A percentile compares a stretch with the other conserved stretches of the same genome.
Evolutionary conservation across 2,888 invertebrate species (phyloP).

Genomic region (Panzeria rudis): DNA sequence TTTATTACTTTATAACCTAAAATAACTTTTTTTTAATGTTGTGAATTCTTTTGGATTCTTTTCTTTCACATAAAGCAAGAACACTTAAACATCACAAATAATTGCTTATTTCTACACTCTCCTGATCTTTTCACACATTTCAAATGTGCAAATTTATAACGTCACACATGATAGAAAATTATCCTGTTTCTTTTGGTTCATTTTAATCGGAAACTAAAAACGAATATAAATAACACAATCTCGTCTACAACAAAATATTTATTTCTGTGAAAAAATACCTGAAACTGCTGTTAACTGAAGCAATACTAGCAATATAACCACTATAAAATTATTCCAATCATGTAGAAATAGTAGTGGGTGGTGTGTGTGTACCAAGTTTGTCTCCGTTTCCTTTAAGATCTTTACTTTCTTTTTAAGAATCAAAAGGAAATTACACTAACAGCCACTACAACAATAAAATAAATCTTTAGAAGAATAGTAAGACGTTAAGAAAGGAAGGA

Average conservation of each 20-base stretch:
- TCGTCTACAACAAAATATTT: conserved; percentile 27
- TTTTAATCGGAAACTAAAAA: conserved; percentile 53
- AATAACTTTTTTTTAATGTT: not conserved
- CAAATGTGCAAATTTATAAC: conserved; percentile 50
- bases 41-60: not conserved
- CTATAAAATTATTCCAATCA: conserved; percentile 7
- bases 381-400: conserved; percentile 24
- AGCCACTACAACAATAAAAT: conserved; percentile 14
- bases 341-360: not conserved
- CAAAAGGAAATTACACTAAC: conserved; percentile 60
- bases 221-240: conserved; percentile 65
- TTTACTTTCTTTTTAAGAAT: conserved; percentile 44
- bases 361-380: not conserved
- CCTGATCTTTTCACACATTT: conserved; percentile 61
- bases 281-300: not conserved
- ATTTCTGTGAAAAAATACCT: conserved; percentile 18
- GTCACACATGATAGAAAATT: conserved; percentile 29
- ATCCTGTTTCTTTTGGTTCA: conserved; percentile 14
- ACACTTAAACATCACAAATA: conserved; percentile 39
- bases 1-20: too few species aligned
- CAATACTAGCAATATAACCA: not conserved
- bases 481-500: conserved; percentile 30
- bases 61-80: not conserved
- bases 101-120: conserved; percentile 56
- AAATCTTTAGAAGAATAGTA: conserved; percentile 8